A percentile compares a stretch with the other conserved stretches of the same genome.
phyloP scores from a whole-genome alignment of 1,140 invertebrate species.

The Drosophila pruinosa region DNA sequence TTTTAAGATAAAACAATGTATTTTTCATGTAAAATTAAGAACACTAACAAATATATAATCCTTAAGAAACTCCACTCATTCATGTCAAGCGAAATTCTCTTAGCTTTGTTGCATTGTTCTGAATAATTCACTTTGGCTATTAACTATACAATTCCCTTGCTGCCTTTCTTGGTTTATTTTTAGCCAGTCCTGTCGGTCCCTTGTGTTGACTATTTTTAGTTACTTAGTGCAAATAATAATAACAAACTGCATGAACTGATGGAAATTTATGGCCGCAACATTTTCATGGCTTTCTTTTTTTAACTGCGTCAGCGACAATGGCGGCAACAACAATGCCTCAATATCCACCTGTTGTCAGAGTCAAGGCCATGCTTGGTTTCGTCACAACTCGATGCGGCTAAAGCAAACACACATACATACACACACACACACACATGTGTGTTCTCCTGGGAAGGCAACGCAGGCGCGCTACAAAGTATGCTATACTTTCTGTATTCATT shows the following conservation, averaged over 20 bases:
- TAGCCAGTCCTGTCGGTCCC: neutral
- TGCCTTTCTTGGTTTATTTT: neutral
- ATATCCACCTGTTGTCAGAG: slow-evolving; percentile 70
- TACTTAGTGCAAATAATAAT: slow-evolving; percentile 19
- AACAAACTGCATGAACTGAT: slow-evolving; percentile 39
- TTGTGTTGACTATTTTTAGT: slow-evolving; percentile 22
- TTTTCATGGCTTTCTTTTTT: slow-evolving; percentile 21
- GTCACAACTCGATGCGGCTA: slow-evolving; percentile 56
- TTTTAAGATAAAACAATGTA: no score
- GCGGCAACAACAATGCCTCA: slow-evolving; percentile 6
- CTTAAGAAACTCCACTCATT: no score
- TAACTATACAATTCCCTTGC: neutral
- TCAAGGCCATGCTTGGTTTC: slow-evolving; percentile 74
- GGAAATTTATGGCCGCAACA: slow-evolving; percentile 56
- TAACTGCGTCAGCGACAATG: slow-evolving; percentile 54
- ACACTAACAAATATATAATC: no score
- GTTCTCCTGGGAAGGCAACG: slow-evolving; percentile 30
- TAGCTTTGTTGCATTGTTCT: neutral
- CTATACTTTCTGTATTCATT: slow-evolving; percentile 67
- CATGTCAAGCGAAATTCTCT: neutral
- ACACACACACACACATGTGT: slow-evolving; percentile 21
- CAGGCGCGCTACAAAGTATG: slow-evolving; percentile 72
- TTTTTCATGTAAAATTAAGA: no score
- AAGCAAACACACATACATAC: slow-evolving; percentile 17
- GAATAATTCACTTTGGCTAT: neutral